Percentiles rank a stretch among this genome's conserved stretches.
Conservation (phyloP, 2,113 vertebrate species). For the Megaptera novaeangliae region DNA sequence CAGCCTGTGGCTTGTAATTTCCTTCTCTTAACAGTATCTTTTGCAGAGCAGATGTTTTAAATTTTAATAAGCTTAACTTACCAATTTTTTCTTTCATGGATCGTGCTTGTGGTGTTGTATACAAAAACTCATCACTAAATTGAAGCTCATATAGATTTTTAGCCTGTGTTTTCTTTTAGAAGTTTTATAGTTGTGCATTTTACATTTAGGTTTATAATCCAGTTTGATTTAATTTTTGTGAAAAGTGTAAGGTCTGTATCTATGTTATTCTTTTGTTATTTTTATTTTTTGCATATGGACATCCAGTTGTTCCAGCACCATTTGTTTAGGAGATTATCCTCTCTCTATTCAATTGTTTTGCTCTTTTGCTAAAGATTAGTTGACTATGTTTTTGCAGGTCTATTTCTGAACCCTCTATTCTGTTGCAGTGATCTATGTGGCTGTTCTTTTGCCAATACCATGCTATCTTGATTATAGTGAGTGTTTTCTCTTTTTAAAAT, state of each 20-base stretch:
- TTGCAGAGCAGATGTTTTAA: neutral
- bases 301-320: neutral
- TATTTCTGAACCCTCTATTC: neutral
- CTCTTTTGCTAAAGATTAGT: neutral
- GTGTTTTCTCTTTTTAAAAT: neutral
- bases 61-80: neutral
- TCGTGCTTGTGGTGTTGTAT: neutral
- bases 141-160: neutral
- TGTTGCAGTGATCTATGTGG: neutral
- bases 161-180: neutral
- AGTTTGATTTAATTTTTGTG: neutral
- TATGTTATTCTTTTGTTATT: neutral
- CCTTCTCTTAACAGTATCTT: neutral
- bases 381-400: neutral
- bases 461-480: neutral
- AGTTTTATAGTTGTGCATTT: neutral
- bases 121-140: neutral
- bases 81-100: neutral
- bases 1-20: neutral
- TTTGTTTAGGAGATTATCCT: neutral
- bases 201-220: neutral
- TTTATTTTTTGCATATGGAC: neutral
- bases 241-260: neutral
- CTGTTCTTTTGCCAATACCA: neutral
- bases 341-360: neutral